These are phyloP conservation scores for Carassius auratus DNA, from an alignment of 2,113 vertebrate genomes.

Conservation along the genomic window DNA sequence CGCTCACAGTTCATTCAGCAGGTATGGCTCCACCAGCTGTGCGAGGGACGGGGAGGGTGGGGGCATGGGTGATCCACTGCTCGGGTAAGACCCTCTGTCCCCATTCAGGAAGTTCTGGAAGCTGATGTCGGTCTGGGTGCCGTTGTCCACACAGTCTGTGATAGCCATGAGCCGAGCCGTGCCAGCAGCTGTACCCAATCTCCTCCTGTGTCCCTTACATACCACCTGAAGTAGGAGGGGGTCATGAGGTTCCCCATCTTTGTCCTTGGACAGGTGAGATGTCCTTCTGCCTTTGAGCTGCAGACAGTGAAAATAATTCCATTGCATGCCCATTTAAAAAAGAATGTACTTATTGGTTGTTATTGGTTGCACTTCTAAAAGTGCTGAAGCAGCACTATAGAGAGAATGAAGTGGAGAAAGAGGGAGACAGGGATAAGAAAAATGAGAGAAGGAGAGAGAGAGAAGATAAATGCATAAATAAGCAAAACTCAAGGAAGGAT, in stretches of 20 bases:
- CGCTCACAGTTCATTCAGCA: conserved; percentile 87
- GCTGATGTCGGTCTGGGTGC: conserved; percentile 93
- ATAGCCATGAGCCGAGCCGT: conserved; percentile 73
- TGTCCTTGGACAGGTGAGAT: conserved; percentile 61
- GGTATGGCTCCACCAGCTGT: conserved; percentile 81
- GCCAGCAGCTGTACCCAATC: conserved; percentile 63
- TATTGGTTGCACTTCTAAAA: neutral
- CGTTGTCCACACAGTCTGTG: conserved; percentile 86
- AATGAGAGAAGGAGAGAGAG: conserved; percentile 54
- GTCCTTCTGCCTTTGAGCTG: conserved; percentile 63
- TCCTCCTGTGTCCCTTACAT: conserved; percentile 68
- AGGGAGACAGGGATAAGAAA: conserved; percentile 48
- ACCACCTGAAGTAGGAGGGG: conserved; percentile 61
- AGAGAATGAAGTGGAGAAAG: conserved; percentile 15
- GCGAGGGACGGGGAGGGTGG: conserved; percentile 82
- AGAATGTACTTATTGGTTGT: neutral
- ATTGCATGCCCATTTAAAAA: neutral
- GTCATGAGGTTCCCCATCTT: conserved; percentile 54
- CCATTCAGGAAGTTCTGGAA: conserved; percentile 88
- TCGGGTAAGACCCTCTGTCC: conserved; percentile 72
- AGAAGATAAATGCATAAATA: conserved; percentile 16
- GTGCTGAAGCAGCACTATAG: conserved; percentile 4
- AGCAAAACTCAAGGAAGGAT: conserved; percentile 13
- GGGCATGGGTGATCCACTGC: conserved; percentile 69
- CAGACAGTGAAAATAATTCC: conserved; percentile 12